Base-by-base conservation (phyloP, 2,797 vertebrate genomes). In the Aulostomus chinensis region DNA sequence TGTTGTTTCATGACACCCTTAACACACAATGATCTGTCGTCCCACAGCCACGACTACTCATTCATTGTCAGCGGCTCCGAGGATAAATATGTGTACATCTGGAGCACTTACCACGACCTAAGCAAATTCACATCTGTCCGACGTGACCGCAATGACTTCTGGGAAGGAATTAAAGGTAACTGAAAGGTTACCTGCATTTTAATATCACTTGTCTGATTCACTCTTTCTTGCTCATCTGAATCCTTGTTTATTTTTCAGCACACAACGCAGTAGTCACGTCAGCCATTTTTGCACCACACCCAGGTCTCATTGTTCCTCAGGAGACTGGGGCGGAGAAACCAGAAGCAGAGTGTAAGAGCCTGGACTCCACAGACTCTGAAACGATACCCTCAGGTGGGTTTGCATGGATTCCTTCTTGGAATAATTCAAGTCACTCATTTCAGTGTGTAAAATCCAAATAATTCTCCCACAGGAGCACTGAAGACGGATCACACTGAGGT, bases 131-230 rank as follows among this genome's bases (percentile, higher is more conserved):
- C 96, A 10, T 99, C 97, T 9, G 97, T 99, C 49, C 90, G 97
- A 48, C 92, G 97, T 78, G 97, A 99, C 78, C 93, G 97, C 71
- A 99, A 99, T 85, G 97, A 99, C 83, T 99, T 99, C 90, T 99
- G 97, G 97, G 97, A 99, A 88, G 96, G 97, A 29, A 97, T 99
- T 85, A 99, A 99, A 97, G 97, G 97, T 99, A 89, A 83, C 11
- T 1, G 13, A n/a, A n/a, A n/a, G n/a, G n/a, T n/a, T n/a, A n/a
- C n/a, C n/a, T 14, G 25, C 10, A 7, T 39, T 51, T 33, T 2
- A 48, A 32, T 2, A 3, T 1, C 3, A 12, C 4, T 2, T 31
- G 4, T 51, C 11, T 4, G 5, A 35, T 24, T 18, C 6, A 8
- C 43, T 13, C 10, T 4, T 11, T 20, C 13, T 1, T 1, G 0